These are phyloP conservation scores for Telenomus remus DNA, from an alignment of 1,140 invertebrate genomes.

Conservation along the genomic window DNA sequence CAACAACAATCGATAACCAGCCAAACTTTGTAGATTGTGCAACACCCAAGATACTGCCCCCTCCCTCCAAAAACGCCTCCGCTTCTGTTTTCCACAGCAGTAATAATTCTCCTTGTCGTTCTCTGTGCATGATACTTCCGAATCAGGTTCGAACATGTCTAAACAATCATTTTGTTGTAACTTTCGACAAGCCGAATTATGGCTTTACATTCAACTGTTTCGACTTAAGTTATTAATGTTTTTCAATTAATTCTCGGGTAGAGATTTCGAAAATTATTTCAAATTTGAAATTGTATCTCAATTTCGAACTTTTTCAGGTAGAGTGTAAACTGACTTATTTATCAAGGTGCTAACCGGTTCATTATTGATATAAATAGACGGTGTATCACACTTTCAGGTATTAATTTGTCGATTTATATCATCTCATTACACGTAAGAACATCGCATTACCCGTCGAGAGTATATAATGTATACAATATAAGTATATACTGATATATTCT, in stretches of 20 bases:
- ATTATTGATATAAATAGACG: constrained; percentile 10
- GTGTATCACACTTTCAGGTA: constrained; percentile 17
- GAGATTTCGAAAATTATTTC: too few species aligned
- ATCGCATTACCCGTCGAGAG: constrained; percentile 19
- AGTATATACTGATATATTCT: constrained; percentile 48
- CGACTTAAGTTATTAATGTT: too few species aligned
- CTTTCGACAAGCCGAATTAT: too few species aligned
- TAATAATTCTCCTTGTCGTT: constrained; percentile 51
- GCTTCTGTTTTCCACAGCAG: constrained; percentile 44
- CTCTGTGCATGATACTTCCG: constrained; percentile 54
- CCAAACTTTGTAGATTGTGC: constrained; percentile 44
- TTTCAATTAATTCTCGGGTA: too few species aligned
- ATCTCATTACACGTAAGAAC: constrained; percentile 23
- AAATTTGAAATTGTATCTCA: too few species aligned
- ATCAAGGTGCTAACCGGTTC: background rate
- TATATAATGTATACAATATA: constrained; percentile 34
- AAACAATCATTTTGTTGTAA: too few species aligned
- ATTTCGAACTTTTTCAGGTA: background rate
- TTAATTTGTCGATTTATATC: constrained; percentile 32
- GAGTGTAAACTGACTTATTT: background rate
- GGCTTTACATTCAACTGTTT: too few species aligned
- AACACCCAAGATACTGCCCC: constrained; percentile 40
- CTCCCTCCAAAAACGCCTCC: constrained; percentile 8
- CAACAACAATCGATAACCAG: constrained; percentile 74
- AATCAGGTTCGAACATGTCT: constrained; percentile 36